Evolutionary conservation across 2,888 invertebrate genomes (phyloP), one percentile per base, ranked within the genome.

Genomic region (Altica lythri): DNA sequence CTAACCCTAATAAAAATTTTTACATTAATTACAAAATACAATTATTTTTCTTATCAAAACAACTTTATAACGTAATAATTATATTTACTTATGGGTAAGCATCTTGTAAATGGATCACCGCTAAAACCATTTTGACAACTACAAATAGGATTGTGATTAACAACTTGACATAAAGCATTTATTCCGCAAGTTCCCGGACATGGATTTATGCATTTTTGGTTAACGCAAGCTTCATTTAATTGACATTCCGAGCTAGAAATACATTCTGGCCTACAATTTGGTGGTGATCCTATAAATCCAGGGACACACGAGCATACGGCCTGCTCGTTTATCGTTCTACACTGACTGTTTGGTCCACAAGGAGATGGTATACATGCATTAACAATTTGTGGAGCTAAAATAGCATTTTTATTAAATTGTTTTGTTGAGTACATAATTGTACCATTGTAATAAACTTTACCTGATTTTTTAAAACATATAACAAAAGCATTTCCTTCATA

Each of bases 401-500:
- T 46, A 35, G 35, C 49, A n/a, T n/a, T n/a, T n/a, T n/a, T n/a
- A n/a, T n/a, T n/a, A n/a, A 16, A 71, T 70, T 2, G 32, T 40
- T n/a, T 2, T 2, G 10, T 29, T 29, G 9, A 29, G 29, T 2
- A 29, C 29, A 4, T n/a, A 9, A 29, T 29, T 2, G 14, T 37
- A 17, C 18, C 16, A 12, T 10, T 12, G 3, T 8, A 12, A 9
- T 5, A 35, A 22, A 12, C n/a, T 25, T 17, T 44, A 74, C 72
- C 70, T 78, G 76, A 75, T 50, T 83, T 74, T 29, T 77, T 78
- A 60, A 81, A 78, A 66, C 89, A 89, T 55, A 80, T 75, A 2
- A 81, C 79, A 70, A 89, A 88, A 8, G 89, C 88, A 79, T 89
- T 86, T 18, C 89, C 89, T 58, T 83, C 84, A 57, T 80, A 84